Conservation (phyloP, 2,888 invertebrate genomes). For the Liposcelis brunnea region DNA sequence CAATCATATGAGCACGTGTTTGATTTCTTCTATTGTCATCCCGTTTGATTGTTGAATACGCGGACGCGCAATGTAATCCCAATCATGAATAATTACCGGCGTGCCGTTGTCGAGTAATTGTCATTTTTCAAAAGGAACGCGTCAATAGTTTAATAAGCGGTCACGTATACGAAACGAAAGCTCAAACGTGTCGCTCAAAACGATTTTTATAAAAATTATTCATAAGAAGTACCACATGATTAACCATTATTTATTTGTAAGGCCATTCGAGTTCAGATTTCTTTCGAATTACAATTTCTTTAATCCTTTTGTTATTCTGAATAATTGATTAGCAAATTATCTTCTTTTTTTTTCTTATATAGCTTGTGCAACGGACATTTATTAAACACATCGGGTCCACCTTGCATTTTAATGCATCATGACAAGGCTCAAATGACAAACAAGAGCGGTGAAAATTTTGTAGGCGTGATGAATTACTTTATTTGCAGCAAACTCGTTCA, state of each 20-base stretch:
- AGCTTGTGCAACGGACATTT: too few relatives aligned
- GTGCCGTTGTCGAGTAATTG: conserved; percentile 2
- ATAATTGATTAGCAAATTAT: conserved; percentile 4
- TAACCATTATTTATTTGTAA: conserved; percentile 8
- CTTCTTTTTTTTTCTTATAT: too few relatives aligned
- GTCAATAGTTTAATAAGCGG: background rate
- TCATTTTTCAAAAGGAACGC: background rate
- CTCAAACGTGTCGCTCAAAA: background rate
- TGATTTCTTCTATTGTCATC: conserved; percentile 8
- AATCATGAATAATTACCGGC: background rate
- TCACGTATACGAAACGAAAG: background rate
- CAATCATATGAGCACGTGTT: conserved; percentile 7
- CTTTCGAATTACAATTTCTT: conserved; percentile 1
- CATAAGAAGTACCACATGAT: background rate
- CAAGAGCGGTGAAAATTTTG: too few relatives aligned
- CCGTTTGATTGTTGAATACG: background rate
- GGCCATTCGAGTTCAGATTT: background rate
- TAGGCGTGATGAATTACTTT: too few relatives aligned
- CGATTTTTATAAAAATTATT: conserved; percentile 4
- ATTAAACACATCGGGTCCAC: too few relatives aligned
- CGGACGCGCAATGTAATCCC: too few relatives aligned
- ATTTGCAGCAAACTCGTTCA: too few relatives aligned
- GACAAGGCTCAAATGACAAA: too few relatives aligned
- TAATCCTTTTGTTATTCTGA: conserved; percentile 2
- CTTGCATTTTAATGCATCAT: too few relatives aligned